Percentiles rank a stretch among this genome's conserved stretches.
phyloP scores from a whole-genome alignment of 2,888 invertebrate species.

The Anagyrus pseudococci region DNA sequence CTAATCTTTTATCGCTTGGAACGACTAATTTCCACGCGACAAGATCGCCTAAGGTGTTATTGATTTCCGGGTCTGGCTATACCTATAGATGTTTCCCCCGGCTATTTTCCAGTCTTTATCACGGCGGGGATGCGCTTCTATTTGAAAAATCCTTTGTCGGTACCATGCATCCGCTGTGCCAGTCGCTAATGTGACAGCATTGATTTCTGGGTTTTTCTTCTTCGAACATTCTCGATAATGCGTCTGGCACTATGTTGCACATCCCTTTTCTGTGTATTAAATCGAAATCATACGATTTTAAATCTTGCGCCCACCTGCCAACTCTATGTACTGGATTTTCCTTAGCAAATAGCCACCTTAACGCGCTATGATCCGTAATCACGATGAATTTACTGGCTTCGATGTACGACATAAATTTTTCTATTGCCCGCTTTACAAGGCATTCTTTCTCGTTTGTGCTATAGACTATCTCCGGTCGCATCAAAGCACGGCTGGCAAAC shows the following conservation, averaged over 20 bases:
- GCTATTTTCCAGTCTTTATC: not conserved
- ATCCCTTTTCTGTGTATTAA: not conserved
- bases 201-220: not conserved
- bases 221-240: not conserved
- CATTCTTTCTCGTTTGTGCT: slow-evolving; percentile 14
- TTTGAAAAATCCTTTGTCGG: not conserved
- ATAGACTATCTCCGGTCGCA: slow-evolving; percentile 18
- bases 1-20: not conserved
- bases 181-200: not conserved
- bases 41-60: not conserved
- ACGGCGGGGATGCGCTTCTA: not conserved
- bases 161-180: not conserved
- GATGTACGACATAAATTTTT: not conserved
- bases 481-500: slow-evolving; percentile 29
- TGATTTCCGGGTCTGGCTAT: not conserved
- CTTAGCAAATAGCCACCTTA: not conserved
- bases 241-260: not conserved
- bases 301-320: not conserved
- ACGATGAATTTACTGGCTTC: not conserved
- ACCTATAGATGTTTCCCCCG: not conserved
- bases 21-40: not conserved
- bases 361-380: not conserved
- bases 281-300: not conserved
- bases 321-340: not conserved
- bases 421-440: not conserved